Conservation (phyloP, 37 sponge, comb jelly and placozoan species). For the Spongilla lacustris region DNA sequence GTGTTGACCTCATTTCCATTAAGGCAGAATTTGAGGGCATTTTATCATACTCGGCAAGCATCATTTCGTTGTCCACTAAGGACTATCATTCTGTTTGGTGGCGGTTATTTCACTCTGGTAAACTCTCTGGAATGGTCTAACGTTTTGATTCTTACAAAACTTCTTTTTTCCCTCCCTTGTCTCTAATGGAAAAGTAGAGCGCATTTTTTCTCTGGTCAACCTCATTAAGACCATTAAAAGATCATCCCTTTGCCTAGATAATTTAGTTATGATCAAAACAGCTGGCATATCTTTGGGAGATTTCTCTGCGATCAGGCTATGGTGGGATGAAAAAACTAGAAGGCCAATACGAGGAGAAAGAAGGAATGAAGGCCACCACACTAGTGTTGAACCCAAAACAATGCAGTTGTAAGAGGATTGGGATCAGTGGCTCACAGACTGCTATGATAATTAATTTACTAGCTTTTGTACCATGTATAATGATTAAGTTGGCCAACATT, state of each 20-base stretch:
- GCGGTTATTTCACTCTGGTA: conserved; percentile 44
- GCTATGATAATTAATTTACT: no score
- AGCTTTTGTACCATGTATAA: no score
- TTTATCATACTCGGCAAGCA: conserved; percentile 28
- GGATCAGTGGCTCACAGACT: no score
- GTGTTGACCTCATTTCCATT: conserved; percentile 23
- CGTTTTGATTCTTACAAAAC: conserved; percentile 34
- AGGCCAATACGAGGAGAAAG: conserved; percentile 26
- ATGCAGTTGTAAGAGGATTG: no score
- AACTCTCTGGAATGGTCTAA: conserved; percentile 55
- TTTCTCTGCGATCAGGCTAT: conserved; percentile 39
- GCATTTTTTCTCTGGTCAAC: conserved; percentile 38
- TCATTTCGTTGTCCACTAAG: conserved; percentile 38
- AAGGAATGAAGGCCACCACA: not conserved
- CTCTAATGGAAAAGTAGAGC: conserved; percentile 63
- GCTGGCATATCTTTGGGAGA: conserved; percentile 10
- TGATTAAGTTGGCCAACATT: no score
- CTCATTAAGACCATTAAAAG: conserved; percentile 46
- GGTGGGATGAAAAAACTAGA: conserved; percentile 57
- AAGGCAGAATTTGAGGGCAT: conserved; percentile 39
- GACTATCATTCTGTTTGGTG: conserved; percentile 72
- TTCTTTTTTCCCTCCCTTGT: conserved; percentile 58
- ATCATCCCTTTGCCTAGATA: conserved; percentile 8
- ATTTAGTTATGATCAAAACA: conserved; percentile 24
- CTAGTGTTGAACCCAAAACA: no score